Percentiles rank a stretch among this genome's conserved stretches.
Conservation (phyloP, 2,113 vertebrate species). For the Saguinus midas region DNA sequence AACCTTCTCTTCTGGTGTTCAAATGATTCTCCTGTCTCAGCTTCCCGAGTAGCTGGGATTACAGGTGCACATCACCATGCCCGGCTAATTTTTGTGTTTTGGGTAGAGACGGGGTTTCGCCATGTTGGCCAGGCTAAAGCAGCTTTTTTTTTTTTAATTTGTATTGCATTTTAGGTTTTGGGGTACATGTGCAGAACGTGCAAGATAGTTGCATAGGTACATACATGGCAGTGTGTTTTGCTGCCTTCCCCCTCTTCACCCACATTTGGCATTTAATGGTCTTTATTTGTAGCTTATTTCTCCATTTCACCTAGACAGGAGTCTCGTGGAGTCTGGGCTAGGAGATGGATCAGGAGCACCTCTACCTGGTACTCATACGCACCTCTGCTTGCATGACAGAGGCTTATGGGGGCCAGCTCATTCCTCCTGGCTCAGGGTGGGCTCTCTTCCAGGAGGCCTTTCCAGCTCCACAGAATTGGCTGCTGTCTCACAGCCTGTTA, state of each 20-base stretch:
- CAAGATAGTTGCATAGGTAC: too few relatives aligned
- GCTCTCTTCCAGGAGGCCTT: background rate
- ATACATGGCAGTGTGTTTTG: too few relatives aligned
- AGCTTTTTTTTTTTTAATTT: background rate
- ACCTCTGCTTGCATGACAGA: background rate
- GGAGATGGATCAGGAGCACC: background rate
- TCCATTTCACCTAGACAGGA: background rate
- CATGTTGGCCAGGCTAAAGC: too few relatives aligned
- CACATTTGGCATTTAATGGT: background rate
- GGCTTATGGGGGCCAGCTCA: accelerated
- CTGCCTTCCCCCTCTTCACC: too few relatives aligned
- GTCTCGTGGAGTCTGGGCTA: background rate
- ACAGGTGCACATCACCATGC: too few relatives aligned
- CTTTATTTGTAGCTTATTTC: background rate
- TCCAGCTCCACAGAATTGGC: background rate
- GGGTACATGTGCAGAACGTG: too few relatives aligned
- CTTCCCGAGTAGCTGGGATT: too few relatives aligned
- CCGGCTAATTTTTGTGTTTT: too few relatives aligned
- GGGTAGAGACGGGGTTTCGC: too few relatives aligned
- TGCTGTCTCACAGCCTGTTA: background rate
- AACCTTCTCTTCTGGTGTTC: too few relatives aligned
- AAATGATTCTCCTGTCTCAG: background rate
- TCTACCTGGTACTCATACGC: accelerated
- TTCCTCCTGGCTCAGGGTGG: background rate
- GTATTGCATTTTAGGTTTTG: too few relatives aligned